Evolutionary conservation across 1,140 invertebrate species (phyloP), one percentile per base, ranked within the genome.

Genomic region (Aphelenchoides fujianensis): DNA sequence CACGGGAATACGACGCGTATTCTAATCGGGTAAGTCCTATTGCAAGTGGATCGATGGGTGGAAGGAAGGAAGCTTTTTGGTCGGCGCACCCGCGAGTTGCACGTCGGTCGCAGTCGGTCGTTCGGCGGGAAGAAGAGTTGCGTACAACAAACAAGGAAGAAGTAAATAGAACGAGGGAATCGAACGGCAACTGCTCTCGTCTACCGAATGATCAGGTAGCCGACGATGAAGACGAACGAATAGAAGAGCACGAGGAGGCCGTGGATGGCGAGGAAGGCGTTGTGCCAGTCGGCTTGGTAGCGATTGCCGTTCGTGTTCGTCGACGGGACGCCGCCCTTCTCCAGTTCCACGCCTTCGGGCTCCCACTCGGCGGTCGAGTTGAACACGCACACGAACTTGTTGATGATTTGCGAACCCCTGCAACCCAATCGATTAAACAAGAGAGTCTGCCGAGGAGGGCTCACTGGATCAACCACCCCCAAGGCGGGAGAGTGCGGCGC

Each of bases 401-500:
- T 80, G 41, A 80, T 71, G 19, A 80, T 67, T 41, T 61, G 48
- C 52, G n/a, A n/a, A n/a, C n/a, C n/a, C n/a, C n/a, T n/a, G n/a
- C n/a, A n/a, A n/a, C n/a, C n/a, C n/a, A n/a, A n/a, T n/a, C n/a
- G n/a, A n/a, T n/a, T n/a, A n/a, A n/a, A n/a, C 16, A 64, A 64
- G 31, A 23, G n/a, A 64, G 5, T 64, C 31, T 30, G 23, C 7
- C 63, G 23, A 0, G 30, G 61, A n/a, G 48, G 63, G 63, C 57
- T n/a, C n/a, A 82, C 81, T 74, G 57, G 7, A 75, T 79, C 0
- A 83, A 48, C 70, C 71, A 71, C 53, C 66, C 74, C 80, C 82
- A 83, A 7, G 81, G 81, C 2, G 81, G 81, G 27, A 83, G 75
- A n/a, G 63, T 74, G 23, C 81, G 61, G 64, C 73, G 67, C 12